Evolutionary conservation across 2,888 invertebrate species (phyloP), one percentile per base, ranked within the genome.

Genomic region (Tortricodes alternella): DNA sequence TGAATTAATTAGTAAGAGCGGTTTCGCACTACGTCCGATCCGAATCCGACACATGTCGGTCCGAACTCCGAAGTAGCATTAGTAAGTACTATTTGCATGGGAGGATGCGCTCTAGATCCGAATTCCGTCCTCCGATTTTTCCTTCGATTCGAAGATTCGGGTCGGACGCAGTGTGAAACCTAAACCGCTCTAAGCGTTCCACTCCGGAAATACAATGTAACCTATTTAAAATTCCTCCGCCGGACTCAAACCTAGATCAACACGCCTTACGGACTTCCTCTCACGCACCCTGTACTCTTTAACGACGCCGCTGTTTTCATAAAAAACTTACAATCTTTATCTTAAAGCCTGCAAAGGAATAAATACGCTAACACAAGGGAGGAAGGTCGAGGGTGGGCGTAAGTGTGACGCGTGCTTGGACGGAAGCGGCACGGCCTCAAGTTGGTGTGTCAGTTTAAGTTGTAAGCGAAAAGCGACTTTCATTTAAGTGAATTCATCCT

Each of bases 351-450:
- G 9, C 27, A 43, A 21, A 37, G 37, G 21, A 56, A 49, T 16
- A 11, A 16, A 34, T 3, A 7, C 37, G 24, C 49, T 56, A 49
- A 29, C n/a, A 0, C 9, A 11, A 29, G 6, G 8, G 7, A 16
- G 15, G 19, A 56, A 43, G 43, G 49, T 56, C 8, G 27, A 49
- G 21, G 18, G 35, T 49, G 27, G 41, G 11, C 37, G 29, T n/a
- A 3, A 5, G 43, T 19, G n/a, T 52, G 24, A 35, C 41, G 16
- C 23, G 32, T 34, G 41, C 27, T 41, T n/a, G 19, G 48, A 29
- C 55, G 55, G 55, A 56, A 56, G 43, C 55, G 55, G 55, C 43
- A 41, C 34, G 55, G 55, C 55, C 55, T 56, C 41, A 35, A 43
- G 55, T 37, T 43, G 15, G 7, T 29, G 21, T 37, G 21, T 16